Evolutionary conservation across 92 coral and sea anemone species (phyloP).

Genomic region (Epizoanthus illoricatus): DNA sequence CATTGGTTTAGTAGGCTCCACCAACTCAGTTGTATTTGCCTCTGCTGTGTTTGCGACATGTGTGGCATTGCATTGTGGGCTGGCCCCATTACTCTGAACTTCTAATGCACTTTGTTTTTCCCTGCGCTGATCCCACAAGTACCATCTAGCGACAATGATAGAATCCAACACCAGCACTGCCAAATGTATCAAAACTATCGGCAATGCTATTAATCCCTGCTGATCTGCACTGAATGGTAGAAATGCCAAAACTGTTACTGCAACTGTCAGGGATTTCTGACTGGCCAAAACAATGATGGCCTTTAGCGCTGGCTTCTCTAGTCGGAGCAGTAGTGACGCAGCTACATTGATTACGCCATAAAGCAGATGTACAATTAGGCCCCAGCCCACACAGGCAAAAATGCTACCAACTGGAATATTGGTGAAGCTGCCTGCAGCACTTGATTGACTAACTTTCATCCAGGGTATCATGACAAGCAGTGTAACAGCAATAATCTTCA

Average conservation of each 20-base stretch:
- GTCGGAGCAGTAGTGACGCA: conserved; percentile 62
- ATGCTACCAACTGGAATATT: conserved; percentile 68
- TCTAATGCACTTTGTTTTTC: neutral
- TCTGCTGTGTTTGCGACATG: neutral
- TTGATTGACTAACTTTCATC: conserved; percentile 94
- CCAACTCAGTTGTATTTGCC: neutral
- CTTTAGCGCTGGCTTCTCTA: conserved; percentile 67
- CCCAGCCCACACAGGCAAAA: conserved; percentile 85
- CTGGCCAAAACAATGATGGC: conserved; percentile 84
- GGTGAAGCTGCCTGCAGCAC: conserved; percentile 72
- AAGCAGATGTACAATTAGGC: conserved; percentile 72
- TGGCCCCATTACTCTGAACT: neutral
- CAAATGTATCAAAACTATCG: conserved; percentile 82
- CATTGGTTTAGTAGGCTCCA: neutral
- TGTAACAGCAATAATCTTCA: conserved; percentile 71
- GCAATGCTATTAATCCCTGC: conserved; percentile 84
- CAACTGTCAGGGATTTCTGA: conserved; percentile 86
- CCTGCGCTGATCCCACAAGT: conserved; percentile 60
- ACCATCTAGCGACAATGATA: conserved; percentile 77
- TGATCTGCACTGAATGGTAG: conserved; percentile 79
- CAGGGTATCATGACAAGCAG: conserved; percentile 87
- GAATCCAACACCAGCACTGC: conserved; percentile 79
- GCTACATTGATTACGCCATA: conserved; percentile 61
- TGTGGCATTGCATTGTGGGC: conserved; percentile 6
- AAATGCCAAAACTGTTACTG: conserved; percentile 73